Evolutionary conservation across 2,888 invertebrate species (phyloP), one percentile per base, ranked within the genome.

Genomic region (Amphipoea lucens): DNA sequence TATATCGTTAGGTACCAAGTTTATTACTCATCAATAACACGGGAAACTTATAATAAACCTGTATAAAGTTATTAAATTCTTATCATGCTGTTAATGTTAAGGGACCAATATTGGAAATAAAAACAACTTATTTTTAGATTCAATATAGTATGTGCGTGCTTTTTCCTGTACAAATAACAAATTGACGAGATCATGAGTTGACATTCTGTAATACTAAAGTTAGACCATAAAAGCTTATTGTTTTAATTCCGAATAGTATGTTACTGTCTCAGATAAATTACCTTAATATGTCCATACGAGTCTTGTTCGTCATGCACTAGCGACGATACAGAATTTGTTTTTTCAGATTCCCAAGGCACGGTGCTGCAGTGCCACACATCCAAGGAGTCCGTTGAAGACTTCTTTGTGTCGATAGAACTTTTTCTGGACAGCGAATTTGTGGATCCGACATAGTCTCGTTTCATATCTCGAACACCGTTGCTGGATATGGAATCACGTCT

Each of bases 351-450:
- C 98, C 98, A 98, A 71, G 71, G 60, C n/a, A 71, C 60, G n/a
- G 97, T 97, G 89, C 97, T 97, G 90, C 97, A 97, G 78, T 98
- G 97, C 95, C 98, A 97, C 71, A 97, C 97, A 90, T 98, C 98
- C 93, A 98, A 93, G 1, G 98, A 98, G 93, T 98, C 98, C 62
- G 98, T 97, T 0, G 98, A 98, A 77, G 96, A 97, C 84, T 96
- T 97, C 88, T 96, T 96, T 78, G 96, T 96, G 82, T 96, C 96
- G 51, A 96, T 96, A 0, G 96, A 96, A 90, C 95, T 96, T 90
- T 98, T 97, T 88, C 97, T 96, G 48, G 96, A 95, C 29, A 97
- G 87, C 0, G 96, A 95, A 87, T 93, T 95, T 69, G 93, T 94
- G 2, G 96, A 96, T 11, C 96, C 96, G 62, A 97, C 97, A 72